phyloP scores from a whole-genome alignment of 2,113 vertebrate genomes.

The Macaca mulatta region DNA sequence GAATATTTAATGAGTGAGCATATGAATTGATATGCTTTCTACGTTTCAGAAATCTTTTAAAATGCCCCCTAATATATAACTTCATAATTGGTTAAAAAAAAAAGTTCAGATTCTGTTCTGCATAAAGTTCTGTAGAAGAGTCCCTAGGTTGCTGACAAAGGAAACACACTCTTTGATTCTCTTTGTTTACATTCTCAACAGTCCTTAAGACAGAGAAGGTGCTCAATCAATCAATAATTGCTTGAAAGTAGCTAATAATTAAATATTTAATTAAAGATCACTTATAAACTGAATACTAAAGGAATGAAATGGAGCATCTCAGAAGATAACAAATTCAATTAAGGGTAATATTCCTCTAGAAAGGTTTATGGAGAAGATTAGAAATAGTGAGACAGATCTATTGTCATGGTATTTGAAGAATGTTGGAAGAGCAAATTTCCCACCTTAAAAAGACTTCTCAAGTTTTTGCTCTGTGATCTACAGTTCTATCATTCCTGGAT shows the following conservation, averaged over 20 bases:
- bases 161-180: background rate
- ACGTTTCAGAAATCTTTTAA: slow-evolving; percentile 26
- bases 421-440: background rate
- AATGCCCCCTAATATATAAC: background rate
- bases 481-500: background rate
- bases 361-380: background rate
- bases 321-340: background rate
- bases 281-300: slow-evolving; percentile 1
- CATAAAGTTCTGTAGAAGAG: background rate
- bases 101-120: background rate
- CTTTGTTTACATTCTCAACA: background rate
- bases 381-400: background rate
- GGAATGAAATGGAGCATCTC: background rate
- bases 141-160: background rate
- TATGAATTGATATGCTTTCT: background rate
- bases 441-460: background rate
- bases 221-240: background rate
- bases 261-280: slow-evolving; percentile 35
- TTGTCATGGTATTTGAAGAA: background rate
- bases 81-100: background rate
- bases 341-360: background rate
- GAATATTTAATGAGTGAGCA: background rate
- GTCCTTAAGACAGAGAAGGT: background rate
- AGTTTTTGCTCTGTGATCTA: background rate
- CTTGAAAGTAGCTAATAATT: slow-evolving; percentile 29